These are phyloP conservation scores for Eumacrocentrus americanus DNA, from an alignment of 2,888 invertebrate genomes.

Conservation along the genomic window DNA sequence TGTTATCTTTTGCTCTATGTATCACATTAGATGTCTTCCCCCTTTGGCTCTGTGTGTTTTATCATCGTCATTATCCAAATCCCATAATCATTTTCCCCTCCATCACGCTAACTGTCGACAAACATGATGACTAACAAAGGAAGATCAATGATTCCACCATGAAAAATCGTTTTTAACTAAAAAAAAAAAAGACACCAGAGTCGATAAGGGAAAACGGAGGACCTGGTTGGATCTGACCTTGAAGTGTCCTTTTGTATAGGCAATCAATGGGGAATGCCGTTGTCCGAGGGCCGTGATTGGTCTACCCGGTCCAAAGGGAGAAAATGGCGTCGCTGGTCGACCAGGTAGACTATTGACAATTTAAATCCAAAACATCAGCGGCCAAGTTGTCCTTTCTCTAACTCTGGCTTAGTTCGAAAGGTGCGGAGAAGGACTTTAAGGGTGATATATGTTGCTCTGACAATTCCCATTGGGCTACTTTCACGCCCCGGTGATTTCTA, in stretches of 20 bases:
- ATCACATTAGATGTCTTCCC: slow-evolving; percentile 13
- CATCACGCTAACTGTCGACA: background rate
- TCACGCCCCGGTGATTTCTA: slow-evolving; percentile 10
- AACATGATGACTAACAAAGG: background rate
- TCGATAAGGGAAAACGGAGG: slow-evolving; percentile 42
- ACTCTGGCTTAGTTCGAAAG: background rate
- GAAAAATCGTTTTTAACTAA: too few species aligned
- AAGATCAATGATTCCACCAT: too few species aligned
- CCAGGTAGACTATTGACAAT: slow-evolving; percentile 56
- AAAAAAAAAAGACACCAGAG: too few species aligned
- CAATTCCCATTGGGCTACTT: slow-evolving; percentile 15
- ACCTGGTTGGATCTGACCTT: slow-evolving; percentile 58
- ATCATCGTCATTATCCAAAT: background rate
- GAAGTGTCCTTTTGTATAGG: slow-evolving; percentile 61
- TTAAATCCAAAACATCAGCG: background rate
- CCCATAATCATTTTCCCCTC: slow-evolving; percentile 18
- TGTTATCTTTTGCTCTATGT: slow-evolving; percentile 18
- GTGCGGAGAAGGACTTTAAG: background rate
- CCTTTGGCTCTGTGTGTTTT: slow-evolving; percentile 17
- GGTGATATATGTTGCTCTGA: background rate
- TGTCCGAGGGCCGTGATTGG: slow-evolving; percentile 68
- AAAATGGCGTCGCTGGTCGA: slow-evolving; percentile 68
- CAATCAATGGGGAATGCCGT: slow-evolving; percentile 61
- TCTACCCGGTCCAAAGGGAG: slow-evolving; percentile 68
- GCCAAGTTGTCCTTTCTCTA: background rate